These are phyloP conservation scores for Drosophila virilis DNA, from an alignment of 1,140 invertebrate genomes.

Conservation along the genomic window DNA sequence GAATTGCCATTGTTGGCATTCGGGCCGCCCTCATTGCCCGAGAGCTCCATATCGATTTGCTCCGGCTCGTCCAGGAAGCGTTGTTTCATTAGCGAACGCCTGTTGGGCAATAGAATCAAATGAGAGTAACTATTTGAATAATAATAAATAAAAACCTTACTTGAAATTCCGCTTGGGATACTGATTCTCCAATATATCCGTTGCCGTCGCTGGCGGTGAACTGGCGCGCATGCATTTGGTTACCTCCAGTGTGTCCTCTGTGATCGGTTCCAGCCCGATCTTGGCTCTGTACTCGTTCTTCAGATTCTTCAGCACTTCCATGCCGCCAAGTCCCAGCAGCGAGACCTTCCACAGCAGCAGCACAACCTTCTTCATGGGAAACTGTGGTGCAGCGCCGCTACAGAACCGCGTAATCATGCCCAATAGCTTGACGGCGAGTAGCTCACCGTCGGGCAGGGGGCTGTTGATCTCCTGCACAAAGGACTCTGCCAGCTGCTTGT, in stretches of 20 bases:
- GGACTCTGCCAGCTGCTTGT: slow-evolving; percentile 88
- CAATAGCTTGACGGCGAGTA: slow-evolving; percentile 94
- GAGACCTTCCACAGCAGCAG: slow-evolving; percentile 98
- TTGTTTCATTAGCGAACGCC: slow-evolving; percentile 89
- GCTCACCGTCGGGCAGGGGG: slow-evolving; percentile 91
- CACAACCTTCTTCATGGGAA: slow-evolving; percentile 99
- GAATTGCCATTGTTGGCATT: slow-evolving; percentile 64
- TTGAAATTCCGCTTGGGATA: slow-evolving; percentile 90
- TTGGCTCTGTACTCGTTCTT: slow-evolving; percentile 91
- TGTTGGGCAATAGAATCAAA: neutral
- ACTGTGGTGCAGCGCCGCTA: slow-evolving; percentile 96
- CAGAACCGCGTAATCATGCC: slow-evolving; percentile 98
- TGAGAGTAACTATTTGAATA: neutral
- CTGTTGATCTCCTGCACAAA: slow-evolving; percentile 93
- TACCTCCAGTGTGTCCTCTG: slow-evolving; percentile 97
- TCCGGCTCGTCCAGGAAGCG: slow-evolving; percentile 95
- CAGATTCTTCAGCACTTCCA: slow-evolving; percentile 90
- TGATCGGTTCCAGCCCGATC: slow-evolving; percentile 89
- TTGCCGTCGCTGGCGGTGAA: slow-evolving; percentile 96
- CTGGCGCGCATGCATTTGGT: slow-evolving; percentile 96
- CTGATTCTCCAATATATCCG: slow-evolving; percentile 95
- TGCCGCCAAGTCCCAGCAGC: slow-evolving; percentile 95
- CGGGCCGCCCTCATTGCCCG: slow-evolving; percentile 66
- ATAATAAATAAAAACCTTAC: slow-evolving; percentile 33
- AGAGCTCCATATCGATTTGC: slow-evolving; percentile 88